Conservation (phyloP, 2,797 vertebrate species). For the Rhinogobio ventralis region DNA sequence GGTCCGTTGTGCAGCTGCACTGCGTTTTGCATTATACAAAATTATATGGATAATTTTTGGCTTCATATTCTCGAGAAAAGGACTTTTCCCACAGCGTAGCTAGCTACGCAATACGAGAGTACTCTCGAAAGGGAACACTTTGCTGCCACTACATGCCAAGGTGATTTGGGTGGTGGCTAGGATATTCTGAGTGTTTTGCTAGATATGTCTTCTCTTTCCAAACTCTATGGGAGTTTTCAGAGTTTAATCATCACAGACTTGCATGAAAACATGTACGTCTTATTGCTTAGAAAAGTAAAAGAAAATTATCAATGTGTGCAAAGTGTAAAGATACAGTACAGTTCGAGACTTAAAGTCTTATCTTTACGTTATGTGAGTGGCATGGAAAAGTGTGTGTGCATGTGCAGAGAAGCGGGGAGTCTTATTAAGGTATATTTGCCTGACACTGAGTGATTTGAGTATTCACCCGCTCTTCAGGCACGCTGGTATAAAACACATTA, state of each 20-base stretch:
- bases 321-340: conserved; percentile 3
- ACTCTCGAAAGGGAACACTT: too few species aligned
- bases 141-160: too few species aligned
- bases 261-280: neutral
- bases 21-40: too few species aligned
- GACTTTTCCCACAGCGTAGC: too few species aligned
- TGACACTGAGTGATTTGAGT: conserved; percentile 85
- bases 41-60: too few species aligned
- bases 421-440: conserved; percentile 79
- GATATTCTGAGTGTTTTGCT: neutral
- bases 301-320: conserved; percentile 3
- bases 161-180: neutral
- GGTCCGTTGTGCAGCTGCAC: too few species aligned
- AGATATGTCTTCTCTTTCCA: neutral
- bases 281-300: neutral
- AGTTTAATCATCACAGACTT: neutral
- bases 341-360: neutral
- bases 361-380: conserved; percentile 68
- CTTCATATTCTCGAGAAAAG: too few species aligned
- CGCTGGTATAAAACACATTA: conserved; percentile 86
- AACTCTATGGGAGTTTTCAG: neutral
- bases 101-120: too few species aligned
- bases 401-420: conserved; percentile 79
- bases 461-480: conserved; percentile 82
- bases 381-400: conserved; percentile 77